phyloP scores from a whole-genome alignment of 2,113 vertebrate species.

The Tichodroma muraria region DNA sequence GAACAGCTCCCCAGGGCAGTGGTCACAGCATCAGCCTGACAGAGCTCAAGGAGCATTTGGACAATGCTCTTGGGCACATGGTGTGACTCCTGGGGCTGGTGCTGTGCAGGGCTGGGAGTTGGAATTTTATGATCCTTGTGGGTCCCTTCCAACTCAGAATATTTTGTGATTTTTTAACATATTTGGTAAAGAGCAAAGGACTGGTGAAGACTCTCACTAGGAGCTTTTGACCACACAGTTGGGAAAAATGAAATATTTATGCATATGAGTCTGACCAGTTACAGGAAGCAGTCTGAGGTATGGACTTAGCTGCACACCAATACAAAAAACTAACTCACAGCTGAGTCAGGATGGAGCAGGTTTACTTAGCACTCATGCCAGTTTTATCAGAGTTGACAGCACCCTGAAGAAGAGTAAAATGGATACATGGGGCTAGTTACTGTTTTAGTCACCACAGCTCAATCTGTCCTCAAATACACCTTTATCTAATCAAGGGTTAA shows the following conservation, averaged over 20 bases:
- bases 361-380: background rate
- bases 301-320: background rate
- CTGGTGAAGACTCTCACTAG: background rate
- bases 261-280: background rate
- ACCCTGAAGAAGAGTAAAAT: background rate
- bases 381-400: background rate
- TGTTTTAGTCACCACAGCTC: background rate
- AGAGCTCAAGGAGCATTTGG: rapidly evolving
- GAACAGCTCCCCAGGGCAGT: background rate
- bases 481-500: background rate
- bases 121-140: background rate
- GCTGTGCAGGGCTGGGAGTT: background rate
- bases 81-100: background rate
- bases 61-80: background rate
- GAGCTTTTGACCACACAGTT: background rate
- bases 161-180: background rate
- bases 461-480: background rate
- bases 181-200: background rate
- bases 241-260: background rate
- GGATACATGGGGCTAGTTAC: background rate
- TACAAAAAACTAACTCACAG: background rate
- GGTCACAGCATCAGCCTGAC: background rate
- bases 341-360: background rate
- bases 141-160: background rate
- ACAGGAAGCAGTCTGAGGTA: background rate